Conservation (phyloP, 2,888 invertebrate genomes). For the Protophormia terraenovae region DNA sequence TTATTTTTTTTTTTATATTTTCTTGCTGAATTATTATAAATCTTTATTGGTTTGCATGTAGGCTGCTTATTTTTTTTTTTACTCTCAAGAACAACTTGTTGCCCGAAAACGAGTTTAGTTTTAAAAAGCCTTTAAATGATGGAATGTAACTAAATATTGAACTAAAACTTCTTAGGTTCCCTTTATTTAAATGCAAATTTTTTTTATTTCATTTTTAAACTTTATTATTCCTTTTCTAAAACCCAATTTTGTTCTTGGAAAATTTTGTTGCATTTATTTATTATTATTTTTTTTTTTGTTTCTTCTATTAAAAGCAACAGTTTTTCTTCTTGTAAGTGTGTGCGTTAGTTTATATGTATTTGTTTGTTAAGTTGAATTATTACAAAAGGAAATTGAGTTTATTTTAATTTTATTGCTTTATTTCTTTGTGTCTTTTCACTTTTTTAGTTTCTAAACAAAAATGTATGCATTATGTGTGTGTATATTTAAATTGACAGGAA, state of each 20-base stretch:
- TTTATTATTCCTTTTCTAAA: neutral
- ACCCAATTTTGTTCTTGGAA: too few species aligned
- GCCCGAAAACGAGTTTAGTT: neutral
- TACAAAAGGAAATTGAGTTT: constrained; percentile 65
- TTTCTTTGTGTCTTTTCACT: constrained; percentile 26
- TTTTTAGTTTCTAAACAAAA: constrained; percentile 11
- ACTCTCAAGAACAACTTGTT: constrained; percentile 35
- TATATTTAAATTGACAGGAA: constrained; percentile 50
- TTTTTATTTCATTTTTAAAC: too few species aligned
- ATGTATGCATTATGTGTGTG: neutral
- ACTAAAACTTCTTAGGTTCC: too few species aligned
- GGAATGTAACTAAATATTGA: too few species aligned
- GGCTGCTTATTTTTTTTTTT: constrained; percentile 12
- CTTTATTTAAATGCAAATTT: neutral
- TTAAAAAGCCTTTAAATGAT: neutral
- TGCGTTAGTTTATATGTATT: constrained; percentile 1
- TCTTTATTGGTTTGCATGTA: neutral
- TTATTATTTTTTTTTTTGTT: neutral
- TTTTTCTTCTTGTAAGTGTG: neutral
- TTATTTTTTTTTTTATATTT: neutral
- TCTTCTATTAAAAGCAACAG: neutral
- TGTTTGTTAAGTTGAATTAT: constrained; percentile 59
- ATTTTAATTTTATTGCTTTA: constrained; percentile 64
- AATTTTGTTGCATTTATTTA: neutral
- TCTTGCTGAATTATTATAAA: constrained; percentile 5